Base-by-base conservation (phyloP, 1,140 invertebrate genomes). In the Aphis craccivora region DNA sequence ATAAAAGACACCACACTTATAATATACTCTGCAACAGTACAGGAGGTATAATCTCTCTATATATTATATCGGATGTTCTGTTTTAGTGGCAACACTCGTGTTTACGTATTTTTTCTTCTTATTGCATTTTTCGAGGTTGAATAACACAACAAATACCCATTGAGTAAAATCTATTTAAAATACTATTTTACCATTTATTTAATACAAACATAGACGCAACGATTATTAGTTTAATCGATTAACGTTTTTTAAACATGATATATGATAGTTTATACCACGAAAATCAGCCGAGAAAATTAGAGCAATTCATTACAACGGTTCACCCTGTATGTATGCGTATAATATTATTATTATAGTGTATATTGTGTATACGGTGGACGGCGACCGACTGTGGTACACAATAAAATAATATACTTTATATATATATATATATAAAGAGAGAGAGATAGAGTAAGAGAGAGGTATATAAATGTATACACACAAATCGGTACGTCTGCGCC, bases 321-420 rank as follows among this genome's bases (percentile, higher is more conserved):
- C 60, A 76, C 60, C 30, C 60, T 76, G 60, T 76, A 76, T 18
- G 30, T 5, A 76, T 76, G 30, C 30, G 60, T 76, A n/a, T 76
- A 76, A 76, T 76, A 76, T 76, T 76, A 76, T 67, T 48, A 87
- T 87, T 48, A 51, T 35, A 23, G n/a, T 51, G 6, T 43, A 60
- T 60, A 60, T 90, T 90, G 55, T 90, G 25, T 60, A 90, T 18
- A n/a, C 60, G 60, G 25, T 48, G 89, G 89, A 90, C 89, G 55
- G 40, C 53, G 37, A 40, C 14, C 37, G 37, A 90, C 67, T 67
- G 25, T 55, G 14, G 37, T 60, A 67, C 25, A 40, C 60, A 76
- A 76, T 60, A 60, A 60, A 2, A 30, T 30, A 9, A 60, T 60
- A 60, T 30, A 76, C 60, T 76, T 18, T n/a, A 5, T n/a, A n/a